A percentile compares a stretch with the other conserved stretches of the same genome.
These are phyloP conservation scores for Oeneis ivallda DNA, from an alignment of 2,888 invertebrate species.

Conservation along the genomic window DNA sequence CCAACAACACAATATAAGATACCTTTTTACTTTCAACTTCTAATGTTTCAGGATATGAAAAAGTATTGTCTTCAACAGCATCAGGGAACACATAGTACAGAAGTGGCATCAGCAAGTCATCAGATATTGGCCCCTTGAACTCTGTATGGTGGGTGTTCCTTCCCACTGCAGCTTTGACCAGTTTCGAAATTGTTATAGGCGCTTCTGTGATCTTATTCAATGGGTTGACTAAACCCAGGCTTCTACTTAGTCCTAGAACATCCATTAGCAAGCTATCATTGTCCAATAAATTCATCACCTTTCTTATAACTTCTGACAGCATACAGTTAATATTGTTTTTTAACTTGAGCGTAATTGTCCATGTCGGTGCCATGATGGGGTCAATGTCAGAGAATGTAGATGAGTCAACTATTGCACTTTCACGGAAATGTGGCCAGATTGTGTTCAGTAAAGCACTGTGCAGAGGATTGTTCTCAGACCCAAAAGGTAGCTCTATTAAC, in stretches of 20 bases:
- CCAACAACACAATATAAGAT: constrained; percentile 4
- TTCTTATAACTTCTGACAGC: constrained; percentile 87
- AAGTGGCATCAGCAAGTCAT: constrained; percentile 88
- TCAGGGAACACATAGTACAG: constrained; percentile 94
- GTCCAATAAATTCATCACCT: constrained; percentile 85
- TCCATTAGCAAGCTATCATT: constrained; percentile 75
- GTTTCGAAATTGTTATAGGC: constrained; percentile 84
- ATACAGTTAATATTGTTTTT: constrained; percentile 87
- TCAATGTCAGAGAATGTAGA: constrained; percentile 94
- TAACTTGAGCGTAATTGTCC: constrained; percentile 87
- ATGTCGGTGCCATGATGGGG: constrained; percentile 88
- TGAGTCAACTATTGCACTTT: constrained; percentile 93
- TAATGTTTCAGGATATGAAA: constrained; percentile 76
- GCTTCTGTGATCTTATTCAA: constrained; percentile 89
- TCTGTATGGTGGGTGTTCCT: constrained; percentile 81
- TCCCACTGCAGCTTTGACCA: constrained; percentile 78
- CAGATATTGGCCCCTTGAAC: constrained; percentile 87
- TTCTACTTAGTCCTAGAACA: constrained; percentile 71
- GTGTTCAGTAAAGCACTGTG: constrained; percentile 89
- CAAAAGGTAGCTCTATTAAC: constrained; percentile 87
- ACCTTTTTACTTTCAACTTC: constrained; percentile 75
- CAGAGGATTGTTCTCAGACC: constrained; percentile 91
- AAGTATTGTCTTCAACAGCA: constrained; percentile 85
- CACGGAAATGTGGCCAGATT: constrained; percentile 93
- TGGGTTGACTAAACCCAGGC: constrained; percentile 80